Evolutionary conservation across 2,113 vertebrate species (phyloP).

Genomic region (Monarcha castaneiventris): DNA sequence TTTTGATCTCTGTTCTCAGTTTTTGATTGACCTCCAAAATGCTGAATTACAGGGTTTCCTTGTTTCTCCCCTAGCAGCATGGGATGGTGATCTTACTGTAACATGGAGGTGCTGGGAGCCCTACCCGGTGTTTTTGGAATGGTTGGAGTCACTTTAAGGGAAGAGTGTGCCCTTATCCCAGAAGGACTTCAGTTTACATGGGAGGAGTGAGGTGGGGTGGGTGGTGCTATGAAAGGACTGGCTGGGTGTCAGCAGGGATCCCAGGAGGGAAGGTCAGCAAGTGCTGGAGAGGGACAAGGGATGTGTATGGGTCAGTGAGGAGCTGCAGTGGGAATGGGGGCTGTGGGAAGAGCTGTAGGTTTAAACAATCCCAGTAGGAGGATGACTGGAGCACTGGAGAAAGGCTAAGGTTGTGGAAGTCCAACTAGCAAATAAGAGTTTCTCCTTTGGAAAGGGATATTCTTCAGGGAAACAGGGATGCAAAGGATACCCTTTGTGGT

Average conservation of each 20-base stretch:
- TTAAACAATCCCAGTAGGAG: background rate
- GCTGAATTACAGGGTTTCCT: background rate
- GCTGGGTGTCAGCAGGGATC: background rate
- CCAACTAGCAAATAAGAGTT: background rate
- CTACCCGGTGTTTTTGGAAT: background rate
- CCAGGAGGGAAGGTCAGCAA: background rate
- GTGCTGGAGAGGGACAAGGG: background rate
- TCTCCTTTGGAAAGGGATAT: background rate
- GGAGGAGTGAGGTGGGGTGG: background rate
- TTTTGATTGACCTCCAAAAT: background rate
- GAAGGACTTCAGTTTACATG: background rate
- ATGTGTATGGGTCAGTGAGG: background rate
- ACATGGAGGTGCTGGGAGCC: background rate
- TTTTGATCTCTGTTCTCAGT: background rate
- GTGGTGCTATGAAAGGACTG: background rate
- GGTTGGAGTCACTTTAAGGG: background rate
- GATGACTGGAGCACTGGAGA: background rate
- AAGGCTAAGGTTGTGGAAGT: background rate
- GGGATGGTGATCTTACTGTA: background rate
- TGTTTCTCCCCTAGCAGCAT: background rate
- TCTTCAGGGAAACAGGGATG: fast-evolving
- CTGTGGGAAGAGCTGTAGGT: background rate
- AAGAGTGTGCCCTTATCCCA: background rate
- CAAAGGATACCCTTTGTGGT: background rate
- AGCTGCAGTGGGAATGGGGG: background rate